Evolutionary conservation across 2,797 vertebrate genomes (phyloP).

Genomic region (Hipposideros larvatus): DNA sequence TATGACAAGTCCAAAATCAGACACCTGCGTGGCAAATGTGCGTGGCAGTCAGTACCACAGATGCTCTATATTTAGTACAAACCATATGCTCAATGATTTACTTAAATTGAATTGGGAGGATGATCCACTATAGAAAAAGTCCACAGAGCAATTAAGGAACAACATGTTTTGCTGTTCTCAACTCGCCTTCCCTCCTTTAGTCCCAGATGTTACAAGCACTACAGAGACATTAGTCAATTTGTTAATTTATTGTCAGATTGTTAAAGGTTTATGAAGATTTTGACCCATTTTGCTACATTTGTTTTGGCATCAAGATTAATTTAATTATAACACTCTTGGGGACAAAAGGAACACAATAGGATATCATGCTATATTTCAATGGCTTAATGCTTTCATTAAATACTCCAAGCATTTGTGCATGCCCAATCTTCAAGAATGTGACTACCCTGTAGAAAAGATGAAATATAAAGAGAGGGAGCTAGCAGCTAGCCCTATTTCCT

Average conservation of each 20-base stretch:
- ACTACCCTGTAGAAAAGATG: not conserved
- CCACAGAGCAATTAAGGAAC: constrained; percentile 81
- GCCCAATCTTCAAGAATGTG: not conserved
- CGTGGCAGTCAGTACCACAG: constrained; percentile 37
- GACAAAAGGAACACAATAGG: constrained; percentile 74
- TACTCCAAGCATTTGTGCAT: not conserved
- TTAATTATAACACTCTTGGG: constrained; percentile 78
- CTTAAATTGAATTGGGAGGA: constrained; percentile 80
- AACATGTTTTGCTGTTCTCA: constrained; percentile 78
- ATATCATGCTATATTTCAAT: constrained; percentile 46
- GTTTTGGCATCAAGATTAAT: constrained; percentile 80
- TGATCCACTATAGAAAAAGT: constrained; percentile 75
- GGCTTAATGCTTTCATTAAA: not conserved
- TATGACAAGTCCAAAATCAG: constrained; percentile 78
- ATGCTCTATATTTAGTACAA: constrained; percentile 74
- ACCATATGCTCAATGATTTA: constrained; percentile 83
- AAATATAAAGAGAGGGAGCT: not conserved
- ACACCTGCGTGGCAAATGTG: constrained; percentile 74
- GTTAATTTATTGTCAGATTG: constrained; percentile 83
- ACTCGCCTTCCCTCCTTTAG: constrained; percentile 73
- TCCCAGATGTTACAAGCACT: constrained; percentile 81
- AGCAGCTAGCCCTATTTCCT: not conserved
- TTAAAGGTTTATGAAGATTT: constrained; percentile 82
- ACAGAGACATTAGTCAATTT: constrained; percentile 83
- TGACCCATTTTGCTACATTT: constrained; percentile 76